Evolutionary conservation across 2,113 vertebrate species (phyloP).

Genomic region (Orthonyx spaldingii): DNA sequence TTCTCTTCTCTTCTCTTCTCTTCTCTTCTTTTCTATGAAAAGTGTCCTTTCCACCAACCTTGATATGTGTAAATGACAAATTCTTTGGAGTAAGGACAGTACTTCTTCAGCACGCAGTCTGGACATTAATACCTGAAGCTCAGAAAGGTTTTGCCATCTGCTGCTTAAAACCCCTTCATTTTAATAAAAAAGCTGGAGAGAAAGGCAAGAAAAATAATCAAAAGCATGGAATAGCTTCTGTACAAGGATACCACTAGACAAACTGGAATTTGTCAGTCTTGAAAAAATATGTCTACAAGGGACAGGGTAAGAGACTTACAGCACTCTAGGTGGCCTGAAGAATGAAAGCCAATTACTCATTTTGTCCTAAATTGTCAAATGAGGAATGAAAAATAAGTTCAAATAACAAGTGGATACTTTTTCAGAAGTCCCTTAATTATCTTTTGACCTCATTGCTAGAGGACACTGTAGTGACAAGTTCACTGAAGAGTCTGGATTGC

Average conservation of each 20-base stretch:
- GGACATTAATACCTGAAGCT: neutral
- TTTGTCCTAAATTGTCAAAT: neutral
- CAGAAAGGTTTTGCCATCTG: neutral
- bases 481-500: slow-evolving; percentile 80
- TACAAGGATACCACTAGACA: neutral
- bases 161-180: neutral
- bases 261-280: neutral
- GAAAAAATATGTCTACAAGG: neutral
- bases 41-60: neutral
- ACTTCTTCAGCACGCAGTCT: neutral
- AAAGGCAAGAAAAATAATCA: neutral
- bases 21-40: neutral
- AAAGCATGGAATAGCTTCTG: neutral
- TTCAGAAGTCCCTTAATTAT: neutral
- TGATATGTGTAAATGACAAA: neutral
- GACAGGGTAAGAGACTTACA: neutral
- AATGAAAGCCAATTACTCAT: neutral
- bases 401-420: neutral
- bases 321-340: neutral
- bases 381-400: neutral
- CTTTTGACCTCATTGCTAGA: neutral
- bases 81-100: neutral
- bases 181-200: neutral
- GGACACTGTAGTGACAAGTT: slow-evolving; percentile 73
- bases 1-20: neutral